These are phyloP conservation scores for Hydrolagus colliei DNA, from an alignment of 2,797 vertebrate species.

Conservation along the genomic window DNA sequence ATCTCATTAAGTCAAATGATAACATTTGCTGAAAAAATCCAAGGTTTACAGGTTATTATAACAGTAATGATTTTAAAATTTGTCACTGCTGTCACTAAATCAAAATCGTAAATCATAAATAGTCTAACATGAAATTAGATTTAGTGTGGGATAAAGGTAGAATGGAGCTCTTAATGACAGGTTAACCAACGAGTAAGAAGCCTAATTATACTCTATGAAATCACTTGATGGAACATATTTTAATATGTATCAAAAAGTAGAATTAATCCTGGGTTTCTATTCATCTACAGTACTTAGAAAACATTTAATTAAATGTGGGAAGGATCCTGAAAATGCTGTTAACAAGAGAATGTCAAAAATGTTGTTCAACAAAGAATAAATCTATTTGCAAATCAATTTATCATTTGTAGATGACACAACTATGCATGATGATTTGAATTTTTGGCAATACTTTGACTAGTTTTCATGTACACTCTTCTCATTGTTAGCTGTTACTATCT, in stretches of 20 bases:
- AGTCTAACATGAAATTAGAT: not conserved
- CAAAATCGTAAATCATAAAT: not conserved
- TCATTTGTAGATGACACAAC: not conserved
- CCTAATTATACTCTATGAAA: not conserved
- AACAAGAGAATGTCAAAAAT: not conserved
- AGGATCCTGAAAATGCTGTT: not conserved
- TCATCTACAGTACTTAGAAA: not conserved
- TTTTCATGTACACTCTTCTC: too few species aligned
- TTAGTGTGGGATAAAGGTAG: not conserved
- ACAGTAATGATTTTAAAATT: not conserved
- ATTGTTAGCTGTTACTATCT: too few species aligned
- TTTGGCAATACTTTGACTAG: too few species aligned
- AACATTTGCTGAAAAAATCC: too few species aligned
- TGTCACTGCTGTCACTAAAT: not conserved
- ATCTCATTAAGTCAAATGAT: too few species aligned
- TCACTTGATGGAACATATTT: not conserved
- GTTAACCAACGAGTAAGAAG: not conserved
- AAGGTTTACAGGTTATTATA: too few species aligned
- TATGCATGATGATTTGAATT: too few species aligned
- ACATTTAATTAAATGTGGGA: slow-evolving; percentile 16
- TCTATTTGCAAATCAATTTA: slow-evolving; percentile 5
- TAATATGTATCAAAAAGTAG: not conserved
- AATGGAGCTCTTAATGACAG: not conserved
- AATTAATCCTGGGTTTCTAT: not conserved
- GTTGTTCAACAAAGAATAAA: not conserved